Percentiles rank a stretch among this genome's conserved stretches.
These are phyloP conservation scores for Lasioglossum villosulum DNA, from an alignment of 2,888 invertebrate species.

Conservation along the genomic window DNA sequence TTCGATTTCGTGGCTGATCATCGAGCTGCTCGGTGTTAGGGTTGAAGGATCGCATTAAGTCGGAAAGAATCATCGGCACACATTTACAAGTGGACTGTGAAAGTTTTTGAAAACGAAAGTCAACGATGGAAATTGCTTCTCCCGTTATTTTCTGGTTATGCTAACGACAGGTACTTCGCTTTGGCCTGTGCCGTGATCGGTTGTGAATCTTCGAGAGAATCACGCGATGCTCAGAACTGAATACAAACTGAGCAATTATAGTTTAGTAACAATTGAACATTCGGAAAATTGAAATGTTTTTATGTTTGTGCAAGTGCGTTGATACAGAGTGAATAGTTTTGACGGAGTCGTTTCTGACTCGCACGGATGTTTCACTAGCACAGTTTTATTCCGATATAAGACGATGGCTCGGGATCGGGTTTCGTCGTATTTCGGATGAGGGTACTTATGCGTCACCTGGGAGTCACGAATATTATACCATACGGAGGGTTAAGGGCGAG, in stretches of 20 bases:
- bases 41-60: slow-evolving; percentile 5
- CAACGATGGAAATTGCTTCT: neutral
- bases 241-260: neutral
- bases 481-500: neutral
- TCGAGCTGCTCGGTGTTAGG: neutral
- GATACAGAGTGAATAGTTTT: neutral
- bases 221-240: neutral
- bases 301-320: neutral
- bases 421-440: no score
- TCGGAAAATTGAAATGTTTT: neutral
- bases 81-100: neutral
- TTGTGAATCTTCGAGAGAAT: neutral
- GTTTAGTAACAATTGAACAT: neutral
- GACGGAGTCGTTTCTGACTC: neutral
- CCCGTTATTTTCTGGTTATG: neutral
- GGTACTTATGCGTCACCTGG: no score
- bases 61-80: neutral
- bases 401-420: no score
- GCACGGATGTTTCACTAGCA: no score
- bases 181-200: neutral
- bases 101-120: slow-evolving; percentile 8
- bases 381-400: no score
- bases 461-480: neutral
- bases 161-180: neutral
- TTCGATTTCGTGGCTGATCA: slow-evolving; percentile 13